Base-by-base conservation (phyloP, 2,888 invertebrate species). In the Pachydiplax longipennis region DNA sequence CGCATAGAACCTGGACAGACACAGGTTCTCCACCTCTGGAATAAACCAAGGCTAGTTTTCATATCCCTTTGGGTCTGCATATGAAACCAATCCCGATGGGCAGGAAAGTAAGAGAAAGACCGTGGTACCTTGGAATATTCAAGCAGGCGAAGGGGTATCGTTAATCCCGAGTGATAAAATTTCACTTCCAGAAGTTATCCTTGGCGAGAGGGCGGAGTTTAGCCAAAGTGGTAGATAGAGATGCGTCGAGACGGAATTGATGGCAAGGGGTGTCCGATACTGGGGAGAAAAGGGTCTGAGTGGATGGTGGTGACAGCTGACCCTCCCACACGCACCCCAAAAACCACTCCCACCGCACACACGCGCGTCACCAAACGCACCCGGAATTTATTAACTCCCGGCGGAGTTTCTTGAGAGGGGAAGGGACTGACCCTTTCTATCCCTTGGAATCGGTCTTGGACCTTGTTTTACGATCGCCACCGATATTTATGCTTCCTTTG, bases 281-380 rank as follows among this genome's bases (percentile, higher is more conserved):
- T 44, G 44, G 44, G 81, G 12, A 31, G 35, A 58, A 58, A 58
- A 58, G 83, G 58, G 83, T 58, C 83, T 0, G 22, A 31, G 58
- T 22, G 58, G 83, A 83, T 83, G 83, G 58, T 58, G 53, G 53
- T 83, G 83, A 83, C 83, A 83, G 83, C 83, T 83, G 83, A 83
- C 83, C 81, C 81, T 58, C 58, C 31, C 82, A 44, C 82, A 83
- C 53, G 8, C 82, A 83, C 53, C 25, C 40, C 12, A 15, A 82
- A 58, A 35, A 53, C 35, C 58, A 83, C 83, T 73, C 73, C 31
- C 58, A 58, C 83, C 53, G 25, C 82, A 48, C 53, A 83, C 53
- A 82, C n/a, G 48, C 48, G 53, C 73, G 73, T 73, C 73, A 65
- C 65, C 65, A 65, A 53, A 44, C 82, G 15, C 18, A 18, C 83